Evolutionary conservation across 2,113 vertebrate genomes (phyloP), one percentile per base, ranked within the genome.

Genomic region (Melanocharis versteri): DNA sequence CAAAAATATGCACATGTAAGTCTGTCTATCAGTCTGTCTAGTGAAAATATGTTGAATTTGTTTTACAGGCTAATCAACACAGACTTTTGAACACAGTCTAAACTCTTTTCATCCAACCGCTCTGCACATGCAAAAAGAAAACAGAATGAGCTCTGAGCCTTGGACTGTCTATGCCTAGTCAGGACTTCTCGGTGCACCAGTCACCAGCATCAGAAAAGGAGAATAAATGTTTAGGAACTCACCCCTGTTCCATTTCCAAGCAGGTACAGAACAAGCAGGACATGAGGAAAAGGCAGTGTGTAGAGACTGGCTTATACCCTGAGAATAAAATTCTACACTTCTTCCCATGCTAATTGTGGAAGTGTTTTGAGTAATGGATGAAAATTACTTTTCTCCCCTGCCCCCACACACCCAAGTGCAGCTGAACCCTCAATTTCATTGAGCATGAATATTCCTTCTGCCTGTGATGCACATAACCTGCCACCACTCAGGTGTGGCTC

Each of bases 341-440:
- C 68, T 83, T 31, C 47, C 28, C 15, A 35, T 42, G 7, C 76
- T 37, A 66, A 73, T 50, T 66, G 26, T 84, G 45, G n/a, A 87
- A 77, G 6, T 20, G 13, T 77, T 87, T 72, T 77, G 15, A 83
- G 15, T 50, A 76, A 86, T 54, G 47, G 50, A 71, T 54, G n/a
- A 76, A 64, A 87, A 89, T 47, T 15, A 58, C 26, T 58, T 33
- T 30, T 13, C 6, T 33, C 3, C 16, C 3, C 4, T 27, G 13
- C 7, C 3, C 6, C 4, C 11, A 13, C 7, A 4, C 6, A 16
- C 4, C 3, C 2, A 20, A 44, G 26, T 45, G 42, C 58, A 84
- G 40, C 28, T 87, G 69, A 93, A 65, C 26, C 20, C 19, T 80
- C 72, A 37, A 0, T 89, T 77, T 73, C 56, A 45, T 6, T 56